Base-by-base conservation (phyloP, 1,140 invertebrate genomes). In the Eubasilissa regina region DNA sequence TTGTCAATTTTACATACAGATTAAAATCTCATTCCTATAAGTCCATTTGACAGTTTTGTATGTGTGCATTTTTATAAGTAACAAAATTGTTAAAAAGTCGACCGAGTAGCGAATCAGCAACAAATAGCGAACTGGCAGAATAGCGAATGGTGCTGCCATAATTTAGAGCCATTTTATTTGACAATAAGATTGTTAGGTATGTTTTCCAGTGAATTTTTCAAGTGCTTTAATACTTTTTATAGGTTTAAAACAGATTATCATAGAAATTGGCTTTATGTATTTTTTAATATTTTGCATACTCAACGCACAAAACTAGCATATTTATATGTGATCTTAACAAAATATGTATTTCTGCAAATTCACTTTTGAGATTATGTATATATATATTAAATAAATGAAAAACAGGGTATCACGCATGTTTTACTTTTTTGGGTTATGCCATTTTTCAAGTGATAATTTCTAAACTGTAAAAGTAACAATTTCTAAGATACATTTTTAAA, bases 161-260 rank as follows among this genome's bases (percentile, higher is more conserved):
- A 25, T 64, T 64, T 64, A 35, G n/a, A 35, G 25, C 60, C 60
- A 64, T 68, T 68, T 68, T 68, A 47, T 68, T 64, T 64, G 60
- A 68, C 64, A 68, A 68, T 68, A 68, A 68, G 43, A 17, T 68
- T 68, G 15, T 58, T 58, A 58, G 13, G n/a, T 58, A 64, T 43
- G 19, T 64, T 64, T 64, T 64, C 19, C 60, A 64, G 60, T 44
- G 35, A 35, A 35, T 51, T 1, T 51, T 15, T 51, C 11, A 47
- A 68, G 44, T 47, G 64, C 64, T 68, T 68, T 45, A 68, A 68
- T 68, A 47, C 9, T 47, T 68, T 48, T 68, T 48, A 47, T n/a
- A 45, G 17, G n/a, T 19, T 47, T 47, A 10, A 47, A 1, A 10
- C 12, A 15, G 10, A 35, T 0, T 12, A 13, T 66, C 3, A 44